Evolutionary conservation across 2,888 invertebrate genomes (phyloP), one percentile per base, ranked within the genome.

Genomic region (Sesia bembeciformis): DNA sequence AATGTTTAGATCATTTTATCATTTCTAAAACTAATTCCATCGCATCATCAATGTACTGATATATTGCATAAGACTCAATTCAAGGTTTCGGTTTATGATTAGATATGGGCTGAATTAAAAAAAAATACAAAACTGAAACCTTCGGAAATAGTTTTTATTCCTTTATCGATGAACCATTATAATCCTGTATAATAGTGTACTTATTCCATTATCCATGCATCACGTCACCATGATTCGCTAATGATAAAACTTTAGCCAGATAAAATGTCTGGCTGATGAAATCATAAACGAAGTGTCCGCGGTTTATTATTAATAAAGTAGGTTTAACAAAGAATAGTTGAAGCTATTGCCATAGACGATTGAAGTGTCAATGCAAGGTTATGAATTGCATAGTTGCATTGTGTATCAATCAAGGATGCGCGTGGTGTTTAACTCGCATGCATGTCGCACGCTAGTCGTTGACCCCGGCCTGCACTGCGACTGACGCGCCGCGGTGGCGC

Each of bases 281-380:
- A 46, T 46, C 7, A 23, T n/a, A n/a, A 8, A 46, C 23, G 46
- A 46, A 46, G 23, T 46, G n/a, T 46, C 46, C 23, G n/a, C 46
- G 7, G 46, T 4, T 23, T 46, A 3, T 8, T 7, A 4, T 23
- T 4, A 23, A 5, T 23, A 8, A 46, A 46, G 46, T 46, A 4
- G 4, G 23, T 8, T 46, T 46, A 23, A 46, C 46, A 46, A 46
- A 46, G 46, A 46, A 46, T 23, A 7, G 23, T 46, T 40, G 50
- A 39, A 41, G 40, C 5, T 40, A 39, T 40, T 54, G 8, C 46
- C 7, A 52, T 49, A 54, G 58, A 54, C 56, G 53, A 55, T 56
- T 56, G 61, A 56, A 60, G 60, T 62, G 62, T 62, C 56, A 61
- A 60, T 57, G 56, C 64, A 64, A 64, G 65, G 65, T 57, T 62